Conservation (phyloP, 2,888 invertebrate genomes). For the Nipponacmea schrenckii region DNA sequence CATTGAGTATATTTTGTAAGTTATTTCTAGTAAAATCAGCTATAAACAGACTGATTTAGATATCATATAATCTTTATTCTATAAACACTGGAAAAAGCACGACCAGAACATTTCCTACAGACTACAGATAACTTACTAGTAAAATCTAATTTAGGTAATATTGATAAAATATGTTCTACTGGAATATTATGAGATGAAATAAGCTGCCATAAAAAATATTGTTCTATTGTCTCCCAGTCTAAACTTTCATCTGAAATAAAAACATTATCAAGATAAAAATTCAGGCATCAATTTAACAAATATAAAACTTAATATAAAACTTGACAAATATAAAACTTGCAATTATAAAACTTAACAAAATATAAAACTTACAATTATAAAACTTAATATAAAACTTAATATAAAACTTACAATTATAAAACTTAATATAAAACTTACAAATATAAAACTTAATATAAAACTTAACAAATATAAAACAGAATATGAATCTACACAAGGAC, state of each 20-base stretch:
- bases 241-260: constrained; percentile 79
- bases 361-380: not conserved
- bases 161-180: constrained; percentile 86
- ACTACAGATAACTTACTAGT: constrained; percentile 57
- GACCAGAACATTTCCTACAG: no score
- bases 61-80: no score
- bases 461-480: no score
- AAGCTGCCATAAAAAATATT: constrained; percentile 96
- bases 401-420: no score
- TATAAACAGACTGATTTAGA: no score
- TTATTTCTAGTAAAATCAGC: no score
- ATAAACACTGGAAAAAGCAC: no score
- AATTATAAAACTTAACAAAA: constrained; percentile 6
- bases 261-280: not conserved
- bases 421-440: not conserved
- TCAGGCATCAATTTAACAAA: constrained; percentile 11
- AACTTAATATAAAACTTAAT: no score
- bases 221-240: constrained; percentile 96
- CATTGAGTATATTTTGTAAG: no score
- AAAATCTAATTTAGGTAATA: constrained; percentile 76
- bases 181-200: constrained; percentile 93
- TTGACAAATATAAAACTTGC: not conserved
- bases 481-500: no score
- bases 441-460: not conserved
- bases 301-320: no score